phyloP scores from a whole-genome alignment of 2,888 invertebrate genomes.

The Hirtodrosophila histrioides region DNA sequence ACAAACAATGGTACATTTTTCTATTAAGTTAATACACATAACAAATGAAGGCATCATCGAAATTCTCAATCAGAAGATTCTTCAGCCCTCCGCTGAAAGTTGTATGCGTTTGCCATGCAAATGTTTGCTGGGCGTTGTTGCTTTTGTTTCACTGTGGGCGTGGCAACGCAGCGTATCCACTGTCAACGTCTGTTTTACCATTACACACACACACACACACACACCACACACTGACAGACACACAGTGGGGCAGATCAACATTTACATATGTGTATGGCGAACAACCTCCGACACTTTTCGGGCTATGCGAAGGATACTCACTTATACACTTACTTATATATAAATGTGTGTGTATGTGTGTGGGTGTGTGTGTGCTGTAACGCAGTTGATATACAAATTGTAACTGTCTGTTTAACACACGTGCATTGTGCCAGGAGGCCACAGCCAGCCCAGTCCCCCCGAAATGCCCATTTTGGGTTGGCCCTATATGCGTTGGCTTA shows the following conservation, averaged over 20 bases:
- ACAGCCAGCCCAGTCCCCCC: not conserved
- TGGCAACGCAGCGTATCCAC: slow-evolving; percentile 40
- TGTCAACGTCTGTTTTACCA: slow-evolving; percentile 61
- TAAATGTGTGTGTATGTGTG: slow-evolving; percentile 15
- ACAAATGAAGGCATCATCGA: slow-evolving; percentile 49
- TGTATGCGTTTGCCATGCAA: slow-evolving; percentile 52
- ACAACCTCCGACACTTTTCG: slow-evolving; percentile 59
- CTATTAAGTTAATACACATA: slow-evolving; percentile 46
- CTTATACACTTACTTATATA: slow-evolving; percentile 19
- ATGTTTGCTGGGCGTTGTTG: slow-evolving; percentile 44
- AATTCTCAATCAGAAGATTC: slow-evolving; percentile 42
- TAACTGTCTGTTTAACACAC: slow-evolving; percentile 72
- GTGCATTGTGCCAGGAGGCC: slow-evolving; percentile 46
- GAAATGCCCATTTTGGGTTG: slow-evolving; percentile 45
- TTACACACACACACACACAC: slow-evolving; percentile 28
- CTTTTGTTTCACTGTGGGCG: slow-evolving; percentile 27
- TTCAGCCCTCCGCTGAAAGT: slow-evolving; percentile 5
- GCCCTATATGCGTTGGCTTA: slow-evolving; percentile 28
- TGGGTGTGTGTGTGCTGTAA: slow-evolving; percentile 33
- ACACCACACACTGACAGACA: slow-evolving; percentile 5
- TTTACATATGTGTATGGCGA: slow-evolving; percentile 41
- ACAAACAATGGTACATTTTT: slow-evolving; percentile 3
- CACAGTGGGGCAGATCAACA: slow-evolving; percentile 54
- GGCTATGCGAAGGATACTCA: slow-evolving; percentile 30
- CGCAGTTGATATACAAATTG: slow-evolving; percentile 75